These are phyloP conservation scores for Premnoplex brunnescens DNA, from an alignment of 2,797 vertebrate species.

Conservation along the genomic window DNA sequence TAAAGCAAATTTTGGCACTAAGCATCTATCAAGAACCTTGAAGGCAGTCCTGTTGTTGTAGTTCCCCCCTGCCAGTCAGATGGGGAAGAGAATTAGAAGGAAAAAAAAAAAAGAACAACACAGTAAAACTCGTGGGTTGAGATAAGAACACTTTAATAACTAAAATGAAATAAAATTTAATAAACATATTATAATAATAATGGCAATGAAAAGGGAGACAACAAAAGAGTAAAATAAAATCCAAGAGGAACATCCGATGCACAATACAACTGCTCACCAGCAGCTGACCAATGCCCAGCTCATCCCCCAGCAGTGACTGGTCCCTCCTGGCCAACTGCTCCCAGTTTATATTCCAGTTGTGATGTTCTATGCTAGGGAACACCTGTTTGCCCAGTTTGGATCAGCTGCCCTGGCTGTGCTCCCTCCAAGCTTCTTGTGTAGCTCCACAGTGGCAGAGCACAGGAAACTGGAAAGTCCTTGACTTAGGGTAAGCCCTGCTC, in stretches of 20 bases:
- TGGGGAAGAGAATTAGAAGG: background rate
- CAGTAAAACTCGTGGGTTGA: background rate
- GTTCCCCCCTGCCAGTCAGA: background rate
- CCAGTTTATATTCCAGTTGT: background rate
- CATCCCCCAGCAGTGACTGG: background rate
- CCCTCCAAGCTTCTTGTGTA: background rate
- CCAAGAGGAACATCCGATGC: background rate
- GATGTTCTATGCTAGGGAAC: background rate
- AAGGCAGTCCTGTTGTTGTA: background rate
- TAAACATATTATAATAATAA: background rate
- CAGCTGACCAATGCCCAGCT: background rate
- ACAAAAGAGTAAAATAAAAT: background rate
- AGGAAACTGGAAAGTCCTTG: background rate
- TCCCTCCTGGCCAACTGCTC: background rate
- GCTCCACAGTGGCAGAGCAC: background rate
- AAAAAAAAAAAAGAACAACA: background rate
- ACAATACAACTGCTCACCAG: background rate
- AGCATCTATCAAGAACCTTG: background rate
- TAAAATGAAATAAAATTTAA: background rate
- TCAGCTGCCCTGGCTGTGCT: background rate
- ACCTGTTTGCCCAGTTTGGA: background rate
- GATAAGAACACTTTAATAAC: background rate
- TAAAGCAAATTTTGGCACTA: background rate
- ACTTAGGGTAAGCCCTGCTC: background rate
- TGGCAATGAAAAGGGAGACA: background rate